Evolutionary conservation across 1,140 invertebrate species (phyloP).

Genomic region (Philotrypesis tridentata): DNA sequence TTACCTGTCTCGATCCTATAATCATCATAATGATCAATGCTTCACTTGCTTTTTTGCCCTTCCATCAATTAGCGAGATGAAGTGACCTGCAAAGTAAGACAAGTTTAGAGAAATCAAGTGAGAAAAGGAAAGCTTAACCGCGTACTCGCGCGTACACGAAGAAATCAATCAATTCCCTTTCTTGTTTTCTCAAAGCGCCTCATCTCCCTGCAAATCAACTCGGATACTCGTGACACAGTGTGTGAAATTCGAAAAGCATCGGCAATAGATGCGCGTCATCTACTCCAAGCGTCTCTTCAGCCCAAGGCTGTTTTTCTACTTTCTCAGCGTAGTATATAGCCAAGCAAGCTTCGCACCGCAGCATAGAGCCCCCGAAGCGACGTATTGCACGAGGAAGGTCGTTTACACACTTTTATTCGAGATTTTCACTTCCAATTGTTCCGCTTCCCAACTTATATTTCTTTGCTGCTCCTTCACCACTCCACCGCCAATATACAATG

Average conservation of each 20-base stretch:
- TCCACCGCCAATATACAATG: background rate
- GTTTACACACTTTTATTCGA: conserved; percentile 42
- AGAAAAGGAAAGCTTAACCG: too few species aligned
- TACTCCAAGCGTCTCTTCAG: background rate
- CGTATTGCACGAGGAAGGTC: conserved; percentile 28
- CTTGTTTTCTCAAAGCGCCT: background rate
- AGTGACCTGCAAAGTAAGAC: too few species aligned
- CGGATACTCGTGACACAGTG: background rate
- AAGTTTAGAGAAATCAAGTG: too few species aligned
- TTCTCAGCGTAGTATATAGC: background rate
- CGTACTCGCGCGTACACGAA: too few species aligned
- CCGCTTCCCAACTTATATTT: conserved; percentile 18
- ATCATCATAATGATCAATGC: too few species aligned
- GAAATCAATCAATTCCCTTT: background rate
- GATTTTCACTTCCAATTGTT: conserved; percentile 44
- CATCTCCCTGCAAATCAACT: background rate
- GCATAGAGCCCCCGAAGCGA: conserved; percentile 20
- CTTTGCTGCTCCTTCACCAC: too few species aligned
- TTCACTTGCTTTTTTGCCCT: too few species aligned
- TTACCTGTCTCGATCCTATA: too few species aligned
- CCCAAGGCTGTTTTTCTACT: conserved; percentile 27
- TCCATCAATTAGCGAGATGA: too few species aligned
- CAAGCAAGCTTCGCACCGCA: background rate
- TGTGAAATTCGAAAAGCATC: background rate
- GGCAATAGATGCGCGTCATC: background rate